Base-by-base conservation (phyloP, 2,113 vertebrate genomes). In the Accipiter cooperii region DNA sequence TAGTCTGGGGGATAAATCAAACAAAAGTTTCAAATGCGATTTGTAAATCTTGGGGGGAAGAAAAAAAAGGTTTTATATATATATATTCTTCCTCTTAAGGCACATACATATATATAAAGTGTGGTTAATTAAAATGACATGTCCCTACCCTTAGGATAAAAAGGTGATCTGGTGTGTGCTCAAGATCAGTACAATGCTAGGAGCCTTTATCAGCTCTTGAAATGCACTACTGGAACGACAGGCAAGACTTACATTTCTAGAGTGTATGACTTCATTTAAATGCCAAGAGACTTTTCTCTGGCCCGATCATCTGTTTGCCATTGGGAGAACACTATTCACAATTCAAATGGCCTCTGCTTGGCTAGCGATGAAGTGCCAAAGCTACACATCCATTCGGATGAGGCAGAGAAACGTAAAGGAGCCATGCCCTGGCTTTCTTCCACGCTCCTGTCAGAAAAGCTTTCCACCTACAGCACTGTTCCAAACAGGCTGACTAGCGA, bases 21-120 rank as follows among this genome's bases (percentile, higher is more conserved):
- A 93, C 17, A 84, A n/a, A 88, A 73, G 36, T 49, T 92, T 92
- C 60, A 82, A 88, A 63, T 68, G 15, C 54, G 54, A 91, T 87
- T 42, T 85, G 58, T 47, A 64, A 64, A 76, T 86, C 81, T 77
- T 63, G 47, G 17, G 24, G 89, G 49, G 17, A 83, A 80, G 34
- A 46, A 24, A 24, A 94, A 51, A 21, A 5, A 16, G 26, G 28
- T 42, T 80, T 7, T 17, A 5, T 26, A 21, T 33, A 24, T 9
- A 42, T 36, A 54, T 54, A 29, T 83, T 61, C 24, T 80, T 95
- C 15, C 38, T 90, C 22, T 78, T 66, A 83, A 79, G 26, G 57
- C 68, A 64, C 17, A 17, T 19, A 52, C 7, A 65, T 17, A 51
- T 31, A 66, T 40, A 64, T 33, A 28, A 75, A 68, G 34, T 5